Conservation (phyloP, 2,113 vertebrate species). For the Tiliqua scincoides region DNA sequence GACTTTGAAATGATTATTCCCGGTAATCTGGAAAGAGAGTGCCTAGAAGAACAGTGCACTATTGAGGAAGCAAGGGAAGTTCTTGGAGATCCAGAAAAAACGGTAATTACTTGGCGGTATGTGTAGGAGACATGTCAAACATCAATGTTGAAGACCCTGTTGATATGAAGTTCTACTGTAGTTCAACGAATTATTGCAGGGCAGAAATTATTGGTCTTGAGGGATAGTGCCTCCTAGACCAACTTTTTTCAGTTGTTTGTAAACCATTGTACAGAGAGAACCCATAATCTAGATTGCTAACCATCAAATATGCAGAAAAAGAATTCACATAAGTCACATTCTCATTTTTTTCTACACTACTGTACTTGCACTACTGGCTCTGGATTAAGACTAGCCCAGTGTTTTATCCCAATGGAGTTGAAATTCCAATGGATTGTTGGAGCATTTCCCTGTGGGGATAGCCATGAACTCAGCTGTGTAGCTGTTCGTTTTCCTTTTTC, state of each 20-base stretch:
- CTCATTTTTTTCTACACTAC: background rate
- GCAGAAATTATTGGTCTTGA: background rate
- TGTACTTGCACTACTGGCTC: background rate
- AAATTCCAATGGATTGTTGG: background rate
- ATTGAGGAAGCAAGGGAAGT: constrained; percentile 95
- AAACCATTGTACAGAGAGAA: background rate
- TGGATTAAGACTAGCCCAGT: background rate
- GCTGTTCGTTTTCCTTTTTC: background rate
- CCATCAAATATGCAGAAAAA: background rate
- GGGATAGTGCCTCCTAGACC: background rate
- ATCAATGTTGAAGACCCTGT: background rate
- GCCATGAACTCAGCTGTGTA: background rate
- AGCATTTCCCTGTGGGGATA: background rate
- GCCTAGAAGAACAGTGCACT: constrained; percentile 90
- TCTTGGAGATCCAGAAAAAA: constrained; percentile 84
- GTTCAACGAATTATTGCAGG: background rate
- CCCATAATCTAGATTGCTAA: background rate
- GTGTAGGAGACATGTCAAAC: background rate
- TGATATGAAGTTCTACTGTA: background rate
- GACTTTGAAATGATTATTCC: constrained; percentile 92
- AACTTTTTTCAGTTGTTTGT: background rate
- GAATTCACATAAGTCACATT: background rate
- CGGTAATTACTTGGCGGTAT: constrained; percentile 75
- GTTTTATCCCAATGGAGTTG: background rate
- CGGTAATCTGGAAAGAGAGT: constrained; percentile 92